These are phyloP conservation scores for Tenualosa thibaudeaui DNA, from an alignment of 2,797 vertebrate species.

Conservation along the genomic window DNA sequence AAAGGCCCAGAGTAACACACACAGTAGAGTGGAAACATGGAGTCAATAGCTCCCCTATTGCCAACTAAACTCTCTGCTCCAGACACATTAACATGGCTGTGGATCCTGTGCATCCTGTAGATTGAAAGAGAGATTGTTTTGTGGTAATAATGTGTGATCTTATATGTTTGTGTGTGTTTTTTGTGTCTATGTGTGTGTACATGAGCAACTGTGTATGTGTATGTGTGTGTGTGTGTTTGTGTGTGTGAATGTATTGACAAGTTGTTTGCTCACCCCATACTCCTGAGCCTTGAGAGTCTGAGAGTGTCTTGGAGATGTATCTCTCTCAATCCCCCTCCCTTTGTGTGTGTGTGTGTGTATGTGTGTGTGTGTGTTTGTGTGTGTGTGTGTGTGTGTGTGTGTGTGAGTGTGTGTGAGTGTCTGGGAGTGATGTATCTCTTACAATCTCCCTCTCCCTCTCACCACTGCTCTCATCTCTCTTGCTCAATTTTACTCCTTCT, in stretches of 20 bases:
- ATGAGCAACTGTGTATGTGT: neutral
- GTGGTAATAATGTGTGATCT: no score
- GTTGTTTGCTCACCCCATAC: neutral
- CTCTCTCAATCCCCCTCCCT: neutral
- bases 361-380: constrained; percentile 5
- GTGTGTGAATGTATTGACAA: neutral
- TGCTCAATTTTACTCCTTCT: neutral
- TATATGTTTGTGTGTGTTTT: neutral
- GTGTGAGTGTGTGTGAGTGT: neutral
- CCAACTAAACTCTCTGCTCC: no score
- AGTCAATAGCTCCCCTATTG: no score
- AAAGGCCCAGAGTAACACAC: no score
- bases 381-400: constrained; percentile 8
- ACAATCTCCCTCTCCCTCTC: neutral
- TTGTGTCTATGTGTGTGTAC: neutral
- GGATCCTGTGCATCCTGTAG: no score
- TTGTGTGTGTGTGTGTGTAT: neutral
- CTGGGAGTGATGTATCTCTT: neutral
- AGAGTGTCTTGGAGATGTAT: neutral
- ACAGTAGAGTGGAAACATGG: no score
- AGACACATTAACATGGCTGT: no score
- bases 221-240: constrained; percentile 1
- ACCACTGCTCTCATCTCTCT: neutral
- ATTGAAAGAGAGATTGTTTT: no score
- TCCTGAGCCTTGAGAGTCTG: neutral